Conservation (phyloP, 2,888 invertebrate species). For the Campopleginae sp. region DNA sequence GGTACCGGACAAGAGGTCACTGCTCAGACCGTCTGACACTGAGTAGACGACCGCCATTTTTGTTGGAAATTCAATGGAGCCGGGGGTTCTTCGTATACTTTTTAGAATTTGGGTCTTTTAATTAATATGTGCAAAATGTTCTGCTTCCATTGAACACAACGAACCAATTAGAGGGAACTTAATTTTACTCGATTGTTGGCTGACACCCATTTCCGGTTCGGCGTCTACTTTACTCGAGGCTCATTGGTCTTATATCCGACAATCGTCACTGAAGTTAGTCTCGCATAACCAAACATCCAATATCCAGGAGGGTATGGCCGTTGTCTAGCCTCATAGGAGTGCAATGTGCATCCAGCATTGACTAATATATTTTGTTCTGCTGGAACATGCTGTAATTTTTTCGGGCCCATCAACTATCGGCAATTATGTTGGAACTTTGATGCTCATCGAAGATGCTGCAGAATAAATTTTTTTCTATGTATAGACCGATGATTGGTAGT, state of each 20-base stretch:
- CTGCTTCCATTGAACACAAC: slow-evolving; percentile 19
- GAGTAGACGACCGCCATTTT: slow-evolving; percentile 71
- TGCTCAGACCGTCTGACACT: slow-evolving; percentile 55
- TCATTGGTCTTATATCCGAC: not conserved
- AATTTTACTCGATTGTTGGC: slow-evolving; percentile 57
- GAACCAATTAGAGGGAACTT: slow-evolving; percentile 38
- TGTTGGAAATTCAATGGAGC: slow-evolving; percentile 76
- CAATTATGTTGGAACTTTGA: too few relatives aligned
- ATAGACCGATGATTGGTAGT: too few relatives aligned
- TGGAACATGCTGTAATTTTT: too few relatives aligned
- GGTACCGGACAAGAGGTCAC: not conserved
- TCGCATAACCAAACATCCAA: too few relatives aligned
- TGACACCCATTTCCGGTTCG: slow-evolving; percentile 75
- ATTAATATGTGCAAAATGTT: not conserved
- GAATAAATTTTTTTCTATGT: too few relatives aligned
- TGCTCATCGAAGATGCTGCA: too few relatives aligned
- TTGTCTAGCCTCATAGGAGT: too few relatives aligned
- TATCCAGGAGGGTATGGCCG: too few relatives aligned
- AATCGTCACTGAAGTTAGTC: not conserved
- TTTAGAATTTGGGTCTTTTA: slow-evolving; percentile 2
- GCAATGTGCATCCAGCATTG: too few relatives aligned
- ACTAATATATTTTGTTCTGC: too few relatives aligned
- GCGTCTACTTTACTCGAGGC: slow-evolving; percentile 38
- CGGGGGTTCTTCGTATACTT: slow-evolving; percentile 30
- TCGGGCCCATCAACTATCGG: too few relatives aligned